These are phyloP conservation scores for Stomorhina lunata DNA, from an alignment of 2,888 invertebrate species.

Conservation along the genomic window DNA sequence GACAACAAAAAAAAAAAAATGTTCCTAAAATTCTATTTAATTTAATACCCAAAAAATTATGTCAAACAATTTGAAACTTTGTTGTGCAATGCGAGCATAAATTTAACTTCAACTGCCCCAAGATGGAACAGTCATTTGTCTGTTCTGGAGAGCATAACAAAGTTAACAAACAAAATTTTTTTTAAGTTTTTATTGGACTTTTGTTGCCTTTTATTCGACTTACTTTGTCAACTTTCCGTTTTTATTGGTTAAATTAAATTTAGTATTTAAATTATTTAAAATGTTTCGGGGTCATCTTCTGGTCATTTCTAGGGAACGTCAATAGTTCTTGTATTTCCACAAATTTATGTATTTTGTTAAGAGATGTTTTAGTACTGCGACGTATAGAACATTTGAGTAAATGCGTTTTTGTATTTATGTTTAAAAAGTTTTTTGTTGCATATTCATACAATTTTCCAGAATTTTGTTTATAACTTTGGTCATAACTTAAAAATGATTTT, in stretches of 20 bases:
- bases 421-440: too few species aligned
- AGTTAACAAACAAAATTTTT: neutral
- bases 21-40: neutral
- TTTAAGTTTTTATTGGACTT: neutral
- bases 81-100: neutral
- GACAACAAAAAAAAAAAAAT: neutral
- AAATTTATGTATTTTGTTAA: too few species aligned
- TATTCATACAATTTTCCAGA: neutral
- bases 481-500: slow-evolving; percentile 25
- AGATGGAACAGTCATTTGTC: neutral
- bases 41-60: neutral
- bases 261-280: neutral
- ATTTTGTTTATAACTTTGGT: slow-evolving; percentile 2
- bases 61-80: neutral
- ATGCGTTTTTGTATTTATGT: too few species aligned
- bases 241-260: neutral
- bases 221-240: neutral
- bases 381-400: too few species aligned
- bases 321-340: too few species aligned
- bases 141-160: neutral
- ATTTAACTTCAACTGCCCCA: too few species aligned
- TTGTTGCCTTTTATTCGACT: too few species aligned
- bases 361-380: too few species aligned
- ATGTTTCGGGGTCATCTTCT: neutral
- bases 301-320: too few species aligned